phyloP scores from a whole-genome alignment of 2,797 vertebrate species.

The Eulemur mongoz region DNA sequence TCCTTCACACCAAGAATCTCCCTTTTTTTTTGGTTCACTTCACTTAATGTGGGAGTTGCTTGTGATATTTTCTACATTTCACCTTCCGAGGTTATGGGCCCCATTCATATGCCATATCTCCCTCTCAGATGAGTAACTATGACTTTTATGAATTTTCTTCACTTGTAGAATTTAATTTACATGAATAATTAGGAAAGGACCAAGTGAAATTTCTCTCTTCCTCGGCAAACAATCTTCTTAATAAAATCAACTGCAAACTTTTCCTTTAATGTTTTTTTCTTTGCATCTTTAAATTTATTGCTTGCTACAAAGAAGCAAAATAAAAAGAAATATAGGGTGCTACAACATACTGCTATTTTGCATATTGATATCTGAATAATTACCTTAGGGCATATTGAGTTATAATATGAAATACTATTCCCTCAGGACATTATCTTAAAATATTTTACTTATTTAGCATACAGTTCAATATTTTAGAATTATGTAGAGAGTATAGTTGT shows the following conservation, averaged over 20 bases:
- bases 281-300: constrained; percentile 73
- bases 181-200: constrained; percentile 86
- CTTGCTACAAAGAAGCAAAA: constrained; percentile 71
- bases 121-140: constrained; percentile 88
- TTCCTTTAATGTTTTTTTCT: constrained; percentile 62
- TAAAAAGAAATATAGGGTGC: constrained; percentile 75
- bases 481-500: constrained; percentile 59
- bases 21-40: constrained; percentile 88
- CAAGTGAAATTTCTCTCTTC: constrained; percentile 81
- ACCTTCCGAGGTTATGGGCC: constrained; percentile 88
- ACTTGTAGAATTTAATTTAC: constrained; percentile 89
- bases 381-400: constrained; percentile 72
- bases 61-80: constrained; percentile 88
- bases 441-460: constrained; percentile 78
- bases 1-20: constrained; percentile 88
- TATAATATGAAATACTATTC: constrained; percentile 75
- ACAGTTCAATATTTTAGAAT: constrained; percentile 76
- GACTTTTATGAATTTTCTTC: constrained; percentile 89
- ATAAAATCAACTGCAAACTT: constrained; percentile 72
- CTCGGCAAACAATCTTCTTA: constrained; percentile 79
- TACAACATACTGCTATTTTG: constrained; percentile 55
- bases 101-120: constrained; percentile 87
- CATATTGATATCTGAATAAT: constrained; percentile 79
- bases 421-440: constrained; percentile 75
- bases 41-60: constrained; percentile 88